Evolutionary conservation across 1,140 invertebrate species (phyloP), one percentile per base, ranked within the genome.

Genomic region (Temnothorax curvispinosus): DNA sequence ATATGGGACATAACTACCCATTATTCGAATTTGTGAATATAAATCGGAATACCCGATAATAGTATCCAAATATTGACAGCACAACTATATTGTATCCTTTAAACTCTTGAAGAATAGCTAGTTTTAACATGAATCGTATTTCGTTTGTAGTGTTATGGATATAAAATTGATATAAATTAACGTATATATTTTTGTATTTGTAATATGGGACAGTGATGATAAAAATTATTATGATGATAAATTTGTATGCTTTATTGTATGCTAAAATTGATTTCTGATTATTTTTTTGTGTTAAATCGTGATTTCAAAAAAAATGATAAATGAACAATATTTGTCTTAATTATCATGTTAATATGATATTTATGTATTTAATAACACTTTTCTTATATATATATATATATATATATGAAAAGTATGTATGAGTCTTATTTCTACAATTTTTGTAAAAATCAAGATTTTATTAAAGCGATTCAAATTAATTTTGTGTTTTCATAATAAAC

Each of bases 401-500:
- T 41, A 41, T 41, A 41, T 47, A 47, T 13, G 44, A 47, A 52
- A 52, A 52, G 15, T 52, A 15, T 52, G 15, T 62, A 65, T 38
- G 52, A n/a, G 35, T 69, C 47, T 18, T 4, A 38, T 7, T 54
- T 35, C 8, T 38, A 35, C 69, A 54, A 50, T 50, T 35, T 50
- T 35, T n/a, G 32, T 15, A 56, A 74, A 56, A n/a, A 35, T 74
- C 18, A 21, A 38, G 15, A n/a, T 38, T 54, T 72, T 8, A 56
- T 21, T 56, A 0, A 5, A 56, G 32, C 50, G 13, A 27, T 7
- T 56, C 0, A 38, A 58, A 21, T 56, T 56, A 52, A 54, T 54
- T 72, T 72, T 72, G 32, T 74, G 9, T 58, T 75, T 58, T 21
- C 54, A 44, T 58, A 60, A 27, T 56, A 58, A 75, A 58, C 18